These are phyloP conservation scores for Apamea monoglypha DNA, from an alignment of 2,888 invertebrate species.

Conservation along the genomic window DNA sequence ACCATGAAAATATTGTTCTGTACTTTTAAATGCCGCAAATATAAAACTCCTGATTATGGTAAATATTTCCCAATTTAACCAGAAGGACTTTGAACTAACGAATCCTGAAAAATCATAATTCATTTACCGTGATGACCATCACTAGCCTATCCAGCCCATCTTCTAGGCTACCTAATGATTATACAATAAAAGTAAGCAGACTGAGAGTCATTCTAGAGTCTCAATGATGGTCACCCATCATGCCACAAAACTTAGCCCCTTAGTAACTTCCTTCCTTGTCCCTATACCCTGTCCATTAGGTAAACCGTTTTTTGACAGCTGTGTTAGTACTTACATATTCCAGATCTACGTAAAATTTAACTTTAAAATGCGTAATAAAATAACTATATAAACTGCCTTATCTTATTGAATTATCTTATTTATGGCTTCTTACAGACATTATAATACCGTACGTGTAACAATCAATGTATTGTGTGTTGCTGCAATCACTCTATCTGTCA, in stretches of 20 bases:
- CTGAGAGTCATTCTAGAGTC: not conserved
- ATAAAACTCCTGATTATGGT: not conserved
- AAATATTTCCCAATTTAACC: not conserved
- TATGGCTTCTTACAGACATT: too few species aligned
- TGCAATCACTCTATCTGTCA: too few species aligned
- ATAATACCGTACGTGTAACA: too few species aligned
- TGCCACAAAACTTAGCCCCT: not conserved
- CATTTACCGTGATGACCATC: not conserved
- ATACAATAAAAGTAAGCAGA: not conserved
- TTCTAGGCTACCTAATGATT: not conserved
- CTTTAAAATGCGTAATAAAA: too few species aligned
- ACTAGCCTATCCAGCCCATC: not conserved
- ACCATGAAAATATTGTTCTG: conserved; percentile 28
- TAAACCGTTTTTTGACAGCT: too few species aligned
- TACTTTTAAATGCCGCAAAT: not conserved
- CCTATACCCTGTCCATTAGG: too few species aligned
- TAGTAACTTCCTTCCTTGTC: not conserved
- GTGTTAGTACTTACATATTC: too few species aligned
- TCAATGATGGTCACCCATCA: not conserved
- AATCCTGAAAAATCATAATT: not conserved
- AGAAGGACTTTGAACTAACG: too few species aligned
- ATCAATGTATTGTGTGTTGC: too few species aligned
- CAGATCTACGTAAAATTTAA: too few species aligned
- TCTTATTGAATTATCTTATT: too few species aligned
- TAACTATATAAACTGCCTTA: too few species aligned